phyloP scores from a whole-genome alignment of 1,140 invertebrate genomes.

The Meloidogyne chitwoodi region DNA sequence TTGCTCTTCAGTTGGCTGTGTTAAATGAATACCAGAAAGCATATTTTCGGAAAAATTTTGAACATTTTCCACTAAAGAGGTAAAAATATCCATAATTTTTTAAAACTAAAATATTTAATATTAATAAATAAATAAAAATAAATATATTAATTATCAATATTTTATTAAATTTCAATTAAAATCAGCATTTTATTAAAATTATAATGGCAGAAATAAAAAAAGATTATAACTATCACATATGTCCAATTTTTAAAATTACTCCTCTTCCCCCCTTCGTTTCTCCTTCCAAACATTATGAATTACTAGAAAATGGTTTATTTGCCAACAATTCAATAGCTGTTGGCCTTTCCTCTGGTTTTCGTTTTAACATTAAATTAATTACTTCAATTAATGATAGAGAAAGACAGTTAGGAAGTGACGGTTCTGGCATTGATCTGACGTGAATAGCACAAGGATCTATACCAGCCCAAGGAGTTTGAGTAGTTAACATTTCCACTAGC shows the following conservation, averaged over 20 bases:
- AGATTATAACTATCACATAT: not conserved
- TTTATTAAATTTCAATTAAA: too few species aligned
- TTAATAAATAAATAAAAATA: not conserved
- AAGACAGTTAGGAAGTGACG: not conserved
- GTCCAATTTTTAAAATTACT: not conserved
- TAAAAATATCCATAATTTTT: not conserved
- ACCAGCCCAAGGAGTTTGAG: constrained; percentile 35
- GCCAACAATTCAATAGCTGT: not conserved
- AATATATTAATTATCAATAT: too few species aligned
- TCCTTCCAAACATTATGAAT: not conserved
- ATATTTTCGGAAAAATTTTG: not conserved
- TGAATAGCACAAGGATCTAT: constrained; percentile 20
- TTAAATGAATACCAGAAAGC: not conserved
- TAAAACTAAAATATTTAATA: not conserved
- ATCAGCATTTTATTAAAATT: too few species aligned
- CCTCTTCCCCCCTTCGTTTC: not conserved
- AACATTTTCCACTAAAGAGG: not conserved
- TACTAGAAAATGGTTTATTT: not conserved
- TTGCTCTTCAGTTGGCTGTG: not conserved
- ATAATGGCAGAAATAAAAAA: too few species aligned
- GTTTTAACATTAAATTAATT: not conserved
- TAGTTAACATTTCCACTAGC: constrained; percentile 41
- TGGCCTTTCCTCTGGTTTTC: not conserved
- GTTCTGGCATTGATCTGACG: not conserved
- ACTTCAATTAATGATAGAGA: not conserved